Base-by-base conservation (phyloP, 2,888 invertebrate genomes). In the Saturnia pavonia region DNA sequence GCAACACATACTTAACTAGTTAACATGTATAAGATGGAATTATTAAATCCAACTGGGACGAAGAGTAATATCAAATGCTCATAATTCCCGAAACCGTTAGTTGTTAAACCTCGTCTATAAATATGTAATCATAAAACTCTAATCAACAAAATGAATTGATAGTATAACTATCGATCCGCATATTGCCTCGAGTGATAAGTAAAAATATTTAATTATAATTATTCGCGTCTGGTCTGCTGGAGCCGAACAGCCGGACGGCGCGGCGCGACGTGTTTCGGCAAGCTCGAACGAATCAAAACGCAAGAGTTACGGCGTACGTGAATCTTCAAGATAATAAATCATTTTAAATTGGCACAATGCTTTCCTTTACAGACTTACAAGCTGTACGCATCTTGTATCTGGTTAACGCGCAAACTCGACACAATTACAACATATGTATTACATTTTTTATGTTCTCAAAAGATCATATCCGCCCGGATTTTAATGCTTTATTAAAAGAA, bases 241-340 rank as follows among this genome's bases (percentile, higher is more conserved):
- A 25, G 57, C 57, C 22, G 25, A 57, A 57, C 57, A 7, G 1
- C 1, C 8, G 7, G 16, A 4, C 57, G 9, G 57, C 1, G 63
- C n/a, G 9, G 34, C 16, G 25, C 9, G n/a, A n/a, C n/a, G n/a
- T n/a, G n/a, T n/a, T n/a, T n/a, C n/a, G n/a, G n/a, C n/a, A 16
- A 14, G 16, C 27, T 63, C 27, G 63, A 19, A 34, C 57, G 40
- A 34, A 27, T 63, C 34, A 19, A 19, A 40, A 40, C 12, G 19
- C 40, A 14, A 57, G 57, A 65, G 34, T 65, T 65, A 22, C 57
- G 25, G 0, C 27, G 27, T 27, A 60, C 25, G 57, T 60, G 57
- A 27, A 60, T 60, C 57, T 60, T 60, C 27, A 27, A 60, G 57
- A 60, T 60, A 60, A 65, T 65, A 65, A 65, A 65, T 65, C 65